Evolutionary conservation across 2,797 vertebrate species (phyloP).

Genomic region (Takifugu rubripes): DNA sequence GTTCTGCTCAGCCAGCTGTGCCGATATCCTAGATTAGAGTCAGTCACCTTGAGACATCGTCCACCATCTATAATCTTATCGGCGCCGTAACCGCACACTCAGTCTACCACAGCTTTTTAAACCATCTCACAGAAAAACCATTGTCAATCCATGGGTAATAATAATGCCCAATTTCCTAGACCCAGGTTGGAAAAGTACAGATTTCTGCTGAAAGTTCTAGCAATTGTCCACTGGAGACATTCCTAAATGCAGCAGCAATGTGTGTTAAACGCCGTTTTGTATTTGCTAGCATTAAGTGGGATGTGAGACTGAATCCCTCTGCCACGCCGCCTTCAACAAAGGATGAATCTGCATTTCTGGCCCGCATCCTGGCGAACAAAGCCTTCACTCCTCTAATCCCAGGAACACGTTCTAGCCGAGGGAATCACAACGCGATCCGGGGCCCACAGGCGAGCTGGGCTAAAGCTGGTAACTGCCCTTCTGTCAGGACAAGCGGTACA

Average conservation of each 20-base stretch:
- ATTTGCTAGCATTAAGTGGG: slow-evolving; percentile 27
- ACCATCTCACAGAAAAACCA: not conserved
- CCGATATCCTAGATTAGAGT: too few species aligned
- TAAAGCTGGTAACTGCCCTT: slow-evolving; percentile 43
- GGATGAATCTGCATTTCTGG: slow-evolving; percentile 48
- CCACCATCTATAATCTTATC: too few species aligned
- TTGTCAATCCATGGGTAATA: not conserved
- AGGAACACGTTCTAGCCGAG: slow-evolving; percentile 50
- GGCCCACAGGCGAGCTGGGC: slow-evolving; percentile 40
- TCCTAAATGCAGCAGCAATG: slow-evolving; percentile 2
- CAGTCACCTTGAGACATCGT: too few species aligned
- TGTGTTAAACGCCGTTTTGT: slow-evolving; percentile 17
- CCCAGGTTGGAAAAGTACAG: too few species aligned
- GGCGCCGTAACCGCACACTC: too few species aligned
- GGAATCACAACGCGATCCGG: slow-evolving; percentile 35
- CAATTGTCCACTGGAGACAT: too few species aligned
- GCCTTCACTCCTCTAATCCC: slow-evolving; percentile 57
- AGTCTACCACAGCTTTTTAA: too few species aligned
- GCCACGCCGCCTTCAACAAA: slow-evolving; percentile 36
- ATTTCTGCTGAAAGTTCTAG: too few species aligned
- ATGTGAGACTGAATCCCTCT: slow-evolving; percentile 25
- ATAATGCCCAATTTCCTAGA: too few species aligned
- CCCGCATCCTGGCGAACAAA: slow-evolving; percentile 57
- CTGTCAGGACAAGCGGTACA: slow-evolving; percentile 67
- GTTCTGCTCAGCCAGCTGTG: too few species aligned